phyloP scores from a whole-genome alignment of 2,797 vertebrate genomes.

The Orestias chungarensis region DNA sequence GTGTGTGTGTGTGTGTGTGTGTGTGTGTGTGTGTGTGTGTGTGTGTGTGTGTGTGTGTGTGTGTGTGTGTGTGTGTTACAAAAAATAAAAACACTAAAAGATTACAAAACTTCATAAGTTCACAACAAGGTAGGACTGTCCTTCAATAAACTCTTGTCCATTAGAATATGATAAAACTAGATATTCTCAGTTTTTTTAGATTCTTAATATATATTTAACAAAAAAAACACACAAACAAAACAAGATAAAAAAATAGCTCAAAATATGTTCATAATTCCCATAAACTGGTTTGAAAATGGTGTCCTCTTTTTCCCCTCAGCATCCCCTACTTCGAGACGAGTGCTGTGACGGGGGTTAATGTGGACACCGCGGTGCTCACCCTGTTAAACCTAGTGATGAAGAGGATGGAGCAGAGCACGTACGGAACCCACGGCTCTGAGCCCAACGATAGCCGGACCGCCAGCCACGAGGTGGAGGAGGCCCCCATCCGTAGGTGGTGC shows the following conservation, averaged over 20 bases:
- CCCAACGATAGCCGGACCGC: slow-evolving; percentile 48
- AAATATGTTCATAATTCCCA: too few relatives aligned
- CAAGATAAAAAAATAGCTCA: background rate
- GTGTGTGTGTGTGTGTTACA: too few relatives aligned
- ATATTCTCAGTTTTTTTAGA: background rate
- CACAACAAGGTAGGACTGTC: slow-evolving; percentile 38
- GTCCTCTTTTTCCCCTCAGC: slow-evolving; percentile 63
- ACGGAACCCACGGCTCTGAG: slow-evolving; percentile 58
- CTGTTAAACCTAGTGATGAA: slow-evolving; percentile 95
- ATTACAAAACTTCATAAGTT: background rate
- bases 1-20: too few relatives aligned
- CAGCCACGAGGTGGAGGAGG: slow-evolving; percentile 49
- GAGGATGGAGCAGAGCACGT: slow-evolving; percentile 91
- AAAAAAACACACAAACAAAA: background rate
- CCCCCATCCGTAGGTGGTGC: slow-evolving; percentile 51
- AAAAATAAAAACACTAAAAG: too few relatives aligned
- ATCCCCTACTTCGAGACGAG: slow-evolving; percentile 96
- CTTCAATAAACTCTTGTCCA: slow-evolving; percentile 2
- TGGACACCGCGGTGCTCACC: slow-evolving; percentile 87
- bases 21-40: too few relatives aligned
- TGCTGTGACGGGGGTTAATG: slow-evolving; percentile 85
- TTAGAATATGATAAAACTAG: background rate
- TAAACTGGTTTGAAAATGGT: background rate
- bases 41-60: too few relatives aligned
- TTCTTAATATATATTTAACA: background rate